Conservation (phyloP, 2,888 invertebrate genomes). For the Cacoxenus indagator region DNA sequence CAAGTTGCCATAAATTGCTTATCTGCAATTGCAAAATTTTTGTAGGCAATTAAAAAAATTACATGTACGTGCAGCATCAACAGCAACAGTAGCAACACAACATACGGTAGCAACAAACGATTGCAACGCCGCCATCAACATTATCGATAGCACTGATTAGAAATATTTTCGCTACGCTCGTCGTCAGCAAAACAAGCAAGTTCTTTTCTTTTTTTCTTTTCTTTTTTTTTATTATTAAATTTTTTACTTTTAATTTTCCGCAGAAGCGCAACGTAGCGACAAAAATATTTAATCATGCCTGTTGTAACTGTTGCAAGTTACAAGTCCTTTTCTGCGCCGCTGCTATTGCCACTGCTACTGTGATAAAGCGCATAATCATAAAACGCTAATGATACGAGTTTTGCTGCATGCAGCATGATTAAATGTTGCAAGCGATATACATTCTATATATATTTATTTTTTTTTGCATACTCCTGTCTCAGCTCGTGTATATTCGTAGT, state of each 20-base stretch:
- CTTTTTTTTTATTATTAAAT: neutral
- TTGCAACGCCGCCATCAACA: slow-evolving; percentile 11
- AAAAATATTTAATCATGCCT: slow-evolving; percentile 47
- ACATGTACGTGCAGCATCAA: slow-evolving; percentile 55
- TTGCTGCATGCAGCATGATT: slow-evolving; percentile 56
- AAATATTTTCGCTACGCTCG: slow-evolving; percentile 33
- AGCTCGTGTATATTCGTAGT: too few species aligned
- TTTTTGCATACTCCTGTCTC: too few species aligned
- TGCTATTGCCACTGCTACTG: slow-evolving; percentile 41
- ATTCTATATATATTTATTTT: too few species aligned
- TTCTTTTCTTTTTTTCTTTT: neutral
- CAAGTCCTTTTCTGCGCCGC: slow-evolving; percentile 12
- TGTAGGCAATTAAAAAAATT: slow-evolving; percentile 65
- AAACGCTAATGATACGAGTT: slow-evolving; percentile 65
- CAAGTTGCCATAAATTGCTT: slow-evolving; percentile 23
- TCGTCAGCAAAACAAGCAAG: neutral
- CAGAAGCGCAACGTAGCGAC: slow-evolving; percentile 36
- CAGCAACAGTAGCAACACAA: neutral
- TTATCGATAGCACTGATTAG: slow-evolving; percentile 55
- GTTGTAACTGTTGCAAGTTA: slow-evolving; percentile 15
- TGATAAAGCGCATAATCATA: slow-evolving; percentile 63
- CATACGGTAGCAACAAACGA: slow-evolving; percentile 17
- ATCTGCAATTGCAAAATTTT: slow-evolving; percentile 55
- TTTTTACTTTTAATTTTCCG: slow-evolving; percentile 41
- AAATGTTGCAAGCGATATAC: slow-evolving; percentile 48